Evolutionary conservation across 2,888 invertebrate species (phyloP).

Genomic region (Caenorhabditis zanzibari): DNA sequence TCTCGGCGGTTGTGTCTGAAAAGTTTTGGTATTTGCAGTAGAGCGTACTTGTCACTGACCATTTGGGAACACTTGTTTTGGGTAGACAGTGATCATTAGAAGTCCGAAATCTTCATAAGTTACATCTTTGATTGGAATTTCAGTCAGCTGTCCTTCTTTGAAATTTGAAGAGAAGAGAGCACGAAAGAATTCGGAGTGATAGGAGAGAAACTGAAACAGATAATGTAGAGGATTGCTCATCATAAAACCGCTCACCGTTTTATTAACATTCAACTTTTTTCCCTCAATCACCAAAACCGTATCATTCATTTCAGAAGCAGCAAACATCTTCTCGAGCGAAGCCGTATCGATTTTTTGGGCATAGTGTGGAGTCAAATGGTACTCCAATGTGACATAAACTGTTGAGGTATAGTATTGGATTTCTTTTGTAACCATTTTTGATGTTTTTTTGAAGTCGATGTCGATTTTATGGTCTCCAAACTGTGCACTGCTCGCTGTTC

Average conservation of each 20-base stretch:
- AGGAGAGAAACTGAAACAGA: conserved; percentile 9
- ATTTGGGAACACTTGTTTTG: not conserved
- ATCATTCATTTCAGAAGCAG: not conserved
- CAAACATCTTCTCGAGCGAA: not conserved
- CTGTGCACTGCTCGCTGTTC: no score
- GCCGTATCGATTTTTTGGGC: not conserved
- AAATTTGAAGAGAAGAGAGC: conserved; percentile 7
- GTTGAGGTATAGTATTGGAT: no score
- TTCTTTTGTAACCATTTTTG: no score
- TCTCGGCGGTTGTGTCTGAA: not conserved
- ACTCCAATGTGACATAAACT: not conserved
- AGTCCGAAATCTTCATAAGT: not conserved
- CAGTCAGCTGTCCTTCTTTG: not conserved
- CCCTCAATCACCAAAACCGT: conserved; percentile 1
- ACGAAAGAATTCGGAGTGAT: conserved; percentile 7
- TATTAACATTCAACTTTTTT: not conserved
- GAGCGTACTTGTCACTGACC: not conserved
- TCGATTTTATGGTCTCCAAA: no score
- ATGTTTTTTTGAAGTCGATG: no score
- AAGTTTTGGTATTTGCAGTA: not conserved
- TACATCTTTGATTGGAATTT: conserved; percentile 6
- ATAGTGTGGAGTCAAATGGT: not conserved
- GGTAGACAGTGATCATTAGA: not conserved
- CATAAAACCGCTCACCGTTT: not conserved
- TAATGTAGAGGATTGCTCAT: not conserved